Evolutionary conservation across 2,113 vertebrate species (phyloP).

Genomic region (Galeopterus variegatus): DNA sequence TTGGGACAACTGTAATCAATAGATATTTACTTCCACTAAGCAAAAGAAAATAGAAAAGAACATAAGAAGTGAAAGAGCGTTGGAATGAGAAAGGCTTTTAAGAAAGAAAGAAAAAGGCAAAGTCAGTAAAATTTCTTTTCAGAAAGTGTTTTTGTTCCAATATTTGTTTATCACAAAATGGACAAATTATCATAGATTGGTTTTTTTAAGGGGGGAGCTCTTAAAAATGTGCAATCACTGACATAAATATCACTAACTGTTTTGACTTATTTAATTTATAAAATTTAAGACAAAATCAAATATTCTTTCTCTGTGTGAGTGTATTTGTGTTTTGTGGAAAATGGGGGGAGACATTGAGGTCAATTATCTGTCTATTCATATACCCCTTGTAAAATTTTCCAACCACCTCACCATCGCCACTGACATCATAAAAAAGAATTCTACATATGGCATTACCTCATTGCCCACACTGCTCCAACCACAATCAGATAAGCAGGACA

Average conservation of each 20-base stretch:
- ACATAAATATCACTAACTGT: neutral
- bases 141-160: neutral
- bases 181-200: neutral
- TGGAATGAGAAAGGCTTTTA: neutral
- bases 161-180: neutral
- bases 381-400: neutral
- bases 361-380: neutral
- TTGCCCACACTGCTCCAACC: neutral
- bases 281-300: neutral
- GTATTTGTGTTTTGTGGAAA: neutral
- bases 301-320: neutral
- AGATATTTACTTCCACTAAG: conserved; percentile 15
- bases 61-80: neutral
- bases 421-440: neutral
- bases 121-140: neutral
- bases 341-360: neutral
- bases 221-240: neutral
- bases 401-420: neutral
- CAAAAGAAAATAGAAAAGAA: neutral
- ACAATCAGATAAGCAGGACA: neutral
- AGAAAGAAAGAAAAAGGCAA: neutral
- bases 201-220: neutral
- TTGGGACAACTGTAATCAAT: neutral
- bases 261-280: neutral
- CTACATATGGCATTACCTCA: neutral